A percentile compares a stretch with the other conserved stretches of the same genome.
phyloP scores from a whole-genome alignment of 2,113 vertebrate genomes.

The Hypomesus transpacificus region DNA sequence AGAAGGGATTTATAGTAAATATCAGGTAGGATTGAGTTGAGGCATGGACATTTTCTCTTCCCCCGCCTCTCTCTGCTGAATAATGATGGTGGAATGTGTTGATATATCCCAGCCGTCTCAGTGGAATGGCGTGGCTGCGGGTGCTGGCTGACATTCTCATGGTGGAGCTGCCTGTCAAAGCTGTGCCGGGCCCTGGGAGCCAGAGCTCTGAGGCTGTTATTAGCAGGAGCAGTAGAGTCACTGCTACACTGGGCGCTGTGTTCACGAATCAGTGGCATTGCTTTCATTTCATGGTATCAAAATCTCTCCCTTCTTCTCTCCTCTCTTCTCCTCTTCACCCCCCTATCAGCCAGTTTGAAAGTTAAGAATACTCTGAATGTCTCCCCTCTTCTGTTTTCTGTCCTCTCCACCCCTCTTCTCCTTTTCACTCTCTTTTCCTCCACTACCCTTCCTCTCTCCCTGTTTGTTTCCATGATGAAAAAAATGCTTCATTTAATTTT shows the following conservation, averaged over 20 bases:
- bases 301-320: constrained; percentile 14
- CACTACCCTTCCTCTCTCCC: too few relatives aligned
- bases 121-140: constrained; percentile 60
- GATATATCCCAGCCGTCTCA: constrained; percentile 59
- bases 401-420: neutral
- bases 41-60: constrained; percentile 36
- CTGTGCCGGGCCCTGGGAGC: constrained; percentile 19
- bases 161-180: constrained; percentile 61
- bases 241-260: constrained; percentile 5
- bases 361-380: too few relatives aligned
- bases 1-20: constrained; percentile 56
- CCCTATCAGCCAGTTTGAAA: too few relatives aligned
- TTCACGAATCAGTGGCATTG: too few relatives aligned
- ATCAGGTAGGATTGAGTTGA: constrained; percentile 50
- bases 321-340: too few relatives aligned
- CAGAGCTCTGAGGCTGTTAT: neutral
- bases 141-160: constrained; percentile 66
- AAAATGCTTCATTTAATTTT: too few relatives aligned
- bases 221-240: constrained; percentile 39
- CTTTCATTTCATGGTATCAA: too few relatives aligned
- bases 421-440: too few relatives aligned
- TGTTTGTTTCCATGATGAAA: too few relatives aligned
- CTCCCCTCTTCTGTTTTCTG: constrained; percentile 7
- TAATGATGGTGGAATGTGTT: constrained; percentile 58
- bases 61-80: constrained; percentile 51